These are phyloP conservation scores for Smutsia gigantea DNA, from an alignment of 2,797 vertebrate genomes.

Conservation along the genomic window DNA sequence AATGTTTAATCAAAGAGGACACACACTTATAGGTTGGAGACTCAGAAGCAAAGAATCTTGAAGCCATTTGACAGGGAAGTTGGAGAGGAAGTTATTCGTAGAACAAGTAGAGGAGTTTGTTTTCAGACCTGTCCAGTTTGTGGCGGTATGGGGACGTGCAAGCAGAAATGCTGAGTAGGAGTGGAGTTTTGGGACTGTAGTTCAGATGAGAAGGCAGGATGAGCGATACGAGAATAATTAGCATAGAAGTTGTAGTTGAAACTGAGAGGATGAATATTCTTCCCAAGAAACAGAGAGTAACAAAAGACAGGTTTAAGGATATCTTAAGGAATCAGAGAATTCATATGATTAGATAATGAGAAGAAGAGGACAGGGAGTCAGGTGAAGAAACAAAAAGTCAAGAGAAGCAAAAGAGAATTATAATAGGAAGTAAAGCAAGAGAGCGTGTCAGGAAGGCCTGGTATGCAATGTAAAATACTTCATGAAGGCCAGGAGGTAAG, in stretches of 20 bases:
- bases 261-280: background rate
- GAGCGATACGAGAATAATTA: background rate
- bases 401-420: background rate
- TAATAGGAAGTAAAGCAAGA: background rate
- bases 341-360: background rate
- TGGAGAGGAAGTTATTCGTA: background rate
- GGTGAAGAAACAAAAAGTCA: background rate
- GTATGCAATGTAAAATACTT: background rate
- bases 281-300: background rate
- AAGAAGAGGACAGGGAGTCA: background rate
- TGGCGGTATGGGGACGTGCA: background rate
- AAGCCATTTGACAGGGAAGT: background rate
- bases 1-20: background rate
- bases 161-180: background rate
- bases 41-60: background rate
- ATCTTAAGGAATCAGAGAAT: background rate
- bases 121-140: background rate
- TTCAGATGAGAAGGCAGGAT: background rate
- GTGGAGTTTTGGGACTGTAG: background rate
- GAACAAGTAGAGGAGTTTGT: background rate
- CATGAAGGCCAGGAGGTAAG: background rate
- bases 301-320: background rate
- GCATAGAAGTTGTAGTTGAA: background rate
- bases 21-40: background rate
- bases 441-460: background rate